Evolutionary conservation across 2,888 invertebrate genomes (phyloP).

Genomic region (Amphimallon solstitiale): DNA sequence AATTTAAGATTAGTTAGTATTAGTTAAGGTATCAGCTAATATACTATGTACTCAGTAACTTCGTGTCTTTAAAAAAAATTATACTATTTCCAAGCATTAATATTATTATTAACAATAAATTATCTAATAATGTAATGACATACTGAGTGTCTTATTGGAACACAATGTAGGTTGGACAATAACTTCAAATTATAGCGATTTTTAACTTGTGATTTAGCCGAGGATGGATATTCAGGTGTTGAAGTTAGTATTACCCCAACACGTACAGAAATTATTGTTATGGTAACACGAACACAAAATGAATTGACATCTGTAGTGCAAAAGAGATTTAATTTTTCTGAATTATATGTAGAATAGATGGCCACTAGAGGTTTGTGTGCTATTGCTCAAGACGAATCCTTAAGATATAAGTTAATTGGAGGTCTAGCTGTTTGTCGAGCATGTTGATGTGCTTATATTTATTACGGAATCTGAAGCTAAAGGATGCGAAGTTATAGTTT

Average conservation of each 20-base stretch:
- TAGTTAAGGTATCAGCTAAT: too few species aligned
- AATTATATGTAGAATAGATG: slow-evolving; percentile 99
- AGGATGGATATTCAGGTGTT: slow-evolving; percentile 99
- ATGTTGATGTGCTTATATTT: slow-evolving; percentile 96
- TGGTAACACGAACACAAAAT: slow-evolving; percentile 98
- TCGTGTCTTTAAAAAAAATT: too few species aligned
- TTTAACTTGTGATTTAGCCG: slow-evolving; percentile 96
- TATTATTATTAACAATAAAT: too few species aligned
- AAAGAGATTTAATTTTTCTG: slow-evolving; percentile 97
- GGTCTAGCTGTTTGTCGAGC: slow-evolving; percentile 87
- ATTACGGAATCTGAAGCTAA: slow-evolving; percentile 70
- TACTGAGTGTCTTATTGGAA: too few species aligned
- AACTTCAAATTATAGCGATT: too few species aligned
- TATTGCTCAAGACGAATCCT: slow-evolving; percentile 99
- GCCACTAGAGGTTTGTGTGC: slow-evolving; percentile 98
- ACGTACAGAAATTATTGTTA: slow-evolving; percentile 98
- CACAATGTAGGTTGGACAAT: too few species aligned
- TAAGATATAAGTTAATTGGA: slow-evolving; percentile 98
- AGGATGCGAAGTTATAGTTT: slow-evolving; percentile 98
- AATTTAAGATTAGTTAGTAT: too few species aligned
- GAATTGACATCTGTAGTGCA: slow-evolving; percentile 98
- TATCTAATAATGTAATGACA: too few species aligned
- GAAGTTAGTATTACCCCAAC: slow-evolving; percentile 98
- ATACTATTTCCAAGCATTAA: too few species aligned
- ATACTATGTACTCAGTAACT: too few species aligned